Percentiles rank a stretch among this genome's conserved stretches.
phyloP scores from a whole-genome alignment of 1,140 invertebrate species.

The Bradysia coprophila region DNA sequence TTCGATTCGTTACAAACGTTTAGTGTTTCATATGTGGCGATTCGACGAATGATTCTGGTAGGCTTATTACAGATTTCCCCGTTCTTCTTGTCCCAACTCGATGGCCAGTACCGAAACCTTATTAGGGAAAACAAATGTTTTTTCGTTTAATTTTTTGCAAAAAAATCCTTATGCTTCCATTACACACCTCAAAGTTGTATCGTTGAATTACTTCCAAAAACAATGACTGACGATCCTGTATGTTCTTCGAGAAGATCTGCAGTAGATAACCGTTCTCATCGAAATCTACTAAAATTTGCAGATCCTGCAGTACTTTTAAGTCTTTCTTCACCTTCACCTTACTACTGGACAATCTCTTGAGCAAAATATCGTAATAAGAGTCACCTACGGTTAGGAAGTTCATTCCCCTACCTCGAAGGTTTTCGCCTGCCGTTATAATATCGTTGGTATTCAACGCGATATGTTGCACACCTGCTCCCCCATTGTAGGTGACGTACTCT shows the following conservation, averaged over 20 bases:
- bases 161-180: no score
- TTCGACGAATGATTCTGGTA: no score
- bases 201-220: conserved; percentile 97
- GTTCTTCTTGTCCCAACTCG: no score
- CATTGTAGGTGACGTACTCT: conserved; percentile 98
- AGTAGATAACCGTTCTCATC: conserved; percentile 96
- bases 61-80: no score
- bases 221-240: conserved; percentile 92
- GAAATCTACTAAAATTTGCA: conserved; percentile 93
- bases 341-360: conserved; percentile 54
- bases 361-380: conserved; percentile 76
- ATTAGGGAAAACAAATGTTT: no score
- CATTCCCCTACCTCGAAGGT: conserved; percentile 64
- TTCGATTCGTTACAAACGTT: no score
- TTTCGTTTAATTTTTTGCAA: no score
- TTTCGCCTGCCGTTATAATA: conserved; percentile 74
- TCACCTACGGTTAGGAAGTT: conserved; percentile 82
- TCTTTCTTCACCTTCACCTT: conserved; percentile 75
- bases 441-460: conserved; percentile 89
- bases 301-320: conserved; percentile 58
- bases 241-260: conserved; percentile 97
- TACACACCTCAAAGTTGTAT: no score
- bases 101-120: no score
- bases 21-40: no score
- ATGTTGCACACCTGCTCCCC: conserved; percentile 93